A percentile compares a stretch with the other conserved stretches of the same genome.
These are phyloP conservation scores for Myotis findleyi DNA, from an alignment of 2,797 vertebrate genomes.

Conservation along the genomic window DNA sequence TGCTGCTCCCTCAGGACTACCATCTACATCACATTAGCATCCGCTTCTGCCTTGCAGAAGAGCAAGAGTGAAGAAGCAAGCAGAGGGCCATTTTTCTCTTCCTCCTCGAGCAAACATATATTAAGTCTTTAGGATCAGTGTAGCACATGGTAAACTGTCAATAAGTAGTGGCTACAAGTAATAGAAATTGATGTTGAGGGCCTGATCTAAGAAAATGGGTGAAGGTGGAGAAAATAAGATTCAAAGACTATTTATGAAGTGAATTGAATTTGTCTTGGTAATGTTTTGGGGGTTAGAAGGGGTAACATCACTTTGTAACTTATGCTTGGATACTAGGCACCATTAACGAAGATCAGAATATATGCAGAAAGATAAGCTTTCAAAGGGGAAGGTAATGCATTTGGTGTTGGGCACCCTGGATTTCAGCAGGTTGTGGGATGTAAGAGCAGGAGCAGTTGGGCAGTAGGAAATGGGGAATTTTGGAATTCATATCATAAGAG, in stretches of 20 bases:
- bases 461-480: neutral
- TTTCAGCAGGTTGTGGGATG: neutral
- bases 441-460: neutral
- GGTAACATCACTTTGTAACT: neutral
- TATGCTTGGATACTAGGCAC: neutral
- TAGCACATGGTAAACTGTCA: neutral
- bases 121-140: neutral
- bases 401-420: neutral
- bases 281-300: neutral
- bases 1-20: neutral
- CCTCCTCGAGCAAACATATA: neutral
- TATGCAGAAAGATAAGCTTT: neutral
- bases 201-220: neutral
- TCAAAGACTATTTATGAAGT: neutral
- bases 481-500: neutral
- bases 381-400: neutral
- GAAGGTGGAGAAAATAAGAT: constrained; percentile 9
- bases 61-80: neutral
- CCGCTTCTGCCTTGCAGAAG: neutral
- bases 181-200: neutral
- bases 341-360: neutral
- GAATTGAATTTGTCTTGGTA: neutral
- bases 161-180: neutral
- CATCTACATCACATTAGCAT: neutral
- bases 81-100: neutral